Conservation (phyloP, 1,140 invertebrate species). For the Rhizoglyphus robini region DNA sequence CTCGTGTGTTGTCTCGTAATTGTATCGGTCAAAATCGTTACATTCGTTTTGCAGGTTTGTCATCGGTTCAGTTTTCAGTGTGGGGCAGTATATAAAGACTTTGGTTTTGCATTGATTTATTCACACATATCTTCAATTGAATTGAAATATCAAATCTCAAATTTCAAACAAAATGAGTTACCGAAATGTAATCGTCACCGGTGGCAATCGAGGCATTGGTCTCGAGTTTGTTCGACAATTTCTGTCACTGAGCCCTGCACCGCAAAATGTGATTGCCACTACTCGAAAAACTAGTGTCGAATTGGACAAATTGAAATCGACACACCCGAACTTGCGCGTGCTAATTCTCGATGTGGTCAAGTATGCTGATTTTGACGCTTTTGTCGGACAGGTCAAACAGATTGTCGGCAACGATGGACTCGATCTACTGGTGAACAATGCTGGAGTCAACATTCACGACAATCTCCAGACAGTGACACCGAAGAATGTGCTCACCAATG, state of each 20-base stretch:
- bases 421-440: slow-evolving; percentile 74
- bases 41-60: no score
- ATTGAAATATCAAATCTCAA: no score
- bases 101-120: no score
- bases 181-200: slow-evolving; percentile 57
- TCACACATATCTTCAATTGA: no score
- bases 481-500: slow-evolving; percentile 52
- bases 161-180: slow-evolving; percentile 24
- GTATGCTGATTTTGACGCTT: slow-evolving; percentile 20
- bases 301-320: slow-evolving; percentile 4
- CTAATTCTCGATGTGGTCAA: slow-evolving; percentile 23
- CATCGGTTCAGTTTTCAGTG: no score
- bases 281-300: slow-evolving; percentile 46
- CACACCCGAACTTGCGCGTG: neutral
- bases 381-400: slow-evolving; percentile 23
- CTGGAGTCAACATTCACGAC: slow-evolving; percentile 58
- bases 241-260: slow-evolving; percentile 35
- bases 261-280: slow-evolving; percentile 53
- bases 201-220: slow-evolving; percentile 71
- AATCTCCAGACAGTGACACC: slow-evolving; percentile 51
- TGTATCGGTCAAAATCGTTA: no score
- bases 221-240: slow-evolving; percentile 63
- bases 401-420: slow-evolving; percentile 51
- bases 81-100: no score
- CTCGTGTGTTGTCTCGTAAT: no score